Conservation (phyloP, 2,888 invertebrate genomes). For the Trichacis sp. region DNA sequence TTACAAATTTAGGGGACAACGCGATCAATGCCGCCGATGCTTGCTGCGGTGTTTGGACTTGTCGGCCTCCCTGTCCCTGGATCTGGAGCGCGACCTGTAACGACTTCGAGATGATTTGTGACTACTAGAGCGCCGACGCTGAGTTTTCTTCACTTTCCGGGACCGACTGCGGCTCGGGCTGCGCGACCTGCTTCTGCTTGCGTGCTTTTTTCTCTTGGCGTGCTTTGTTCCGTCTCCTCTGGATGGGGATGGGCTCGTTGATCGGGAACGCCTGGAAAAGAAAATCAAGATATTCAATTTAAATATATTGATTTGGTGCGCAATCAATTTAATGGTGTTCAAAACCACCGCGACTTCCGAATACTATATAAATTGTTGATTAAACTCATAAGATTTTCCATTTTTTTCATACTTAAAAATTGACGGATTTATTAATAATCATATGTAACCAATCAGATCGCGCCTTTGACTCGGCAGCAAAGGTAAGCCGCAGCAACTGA, state of each 20-base stretch:
- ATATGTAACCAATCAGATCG: too few relatives aligned
- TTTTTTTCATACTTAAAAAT: too few relatives aligned
- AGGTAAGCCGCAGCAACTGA: too few relatives aligned
- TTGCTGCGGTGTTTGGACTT: slow-evolving; percentile 65
- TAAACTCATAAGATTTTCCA: too few relatives aligned
- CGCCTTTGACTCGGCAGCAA: too few relatives aligned
- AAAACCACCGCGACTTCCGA: too few relatives aligned
- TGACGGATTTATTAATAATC: too few relatives aligned
- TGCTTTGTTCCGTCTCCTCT: slow-evolving; percentile 61
- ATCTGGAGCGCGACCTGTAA: slow-evolving; percentile 64
- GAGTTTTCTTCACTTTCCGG: slow-evolving; percentile 63
- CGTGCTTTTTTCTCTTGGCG: slow-evolving; percentile 64
- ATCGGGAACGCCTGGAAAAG: slow-evolving; percentile 57
- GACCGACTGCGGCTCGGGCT: slow-evolving; percentile 67
- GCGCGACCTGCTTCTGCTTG: slow-evolving; percentile 67
- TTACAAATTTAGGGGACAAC: slow-evolving; percentile 30
- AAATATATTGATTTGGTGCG: too few relatives aligned
- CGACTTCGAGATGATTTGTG: slow-evolving; percentile 64
- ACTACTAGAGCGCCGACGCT: slow-evolving; percentile 62
- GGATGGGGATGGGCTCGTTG: slow-evolving; percentile 59
- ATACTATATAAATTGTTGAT: too few relatives aligned
- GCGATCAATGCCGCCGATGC: slow-evolving; percentile 58
- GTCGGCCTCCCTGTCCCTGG: slow-evolving; percentile 64
- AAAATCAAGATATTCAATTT: too few relatives aligned
- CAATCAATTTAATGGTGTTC: too few relatives aligned